These are phyloP conservation scores for Otocyon megalotis DNA, from an alignment of 2,113 vertebrate genomes.

Conservation along the genomic window DNA sequence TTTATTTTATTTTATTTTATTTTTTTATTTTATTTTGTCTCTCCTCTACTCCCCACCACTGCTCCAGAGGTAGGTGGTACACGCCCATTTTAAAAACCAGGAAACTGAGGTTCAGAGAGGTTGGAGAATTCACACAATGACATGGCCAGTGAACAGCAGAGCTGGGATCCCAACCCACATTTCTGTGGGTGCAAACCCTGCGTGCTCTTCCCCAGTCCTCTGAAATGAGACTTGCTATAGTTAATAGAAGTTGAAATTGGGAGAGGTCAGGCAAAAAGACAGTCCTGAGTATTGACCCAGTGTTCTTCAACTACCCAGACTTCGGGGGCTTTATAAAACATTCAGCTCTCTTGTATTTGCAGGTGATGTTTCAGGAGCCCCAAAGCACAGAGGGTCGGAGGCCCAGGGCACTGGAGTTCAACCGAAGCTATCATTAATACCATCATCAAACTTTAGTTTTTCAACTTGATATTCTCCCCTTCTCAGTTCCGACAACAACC, in stretches of 20 bases:
- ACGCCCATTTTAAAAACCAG: background rate
- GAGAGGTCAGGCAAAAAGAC: background rate
- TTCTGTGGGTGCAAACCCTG: background rate
- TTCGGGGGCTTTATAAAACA: background rate
- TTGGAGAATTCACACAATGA: background rate
- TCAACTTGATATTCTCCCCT: background rate
- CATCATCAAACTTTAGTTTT: background rate
- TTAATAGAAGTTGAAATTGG: background rate
- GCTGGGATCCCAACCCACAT: background rate
- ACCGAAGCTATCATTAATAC: background rate
- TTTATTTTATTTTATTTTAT: no score
- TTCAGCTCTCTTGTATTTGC: background rate
- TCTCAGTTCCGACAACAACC: background rate
- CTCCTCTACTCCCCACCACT: background rate
- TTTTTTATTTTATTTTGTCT: fast-evolving
- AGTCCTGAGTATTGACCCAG: background rate
- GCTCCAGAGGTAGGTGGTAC: background rate
- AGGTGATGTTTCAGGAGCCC: background rate
- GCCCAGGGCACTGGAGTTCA: background rate
- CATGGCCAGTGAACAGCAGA: background rate
- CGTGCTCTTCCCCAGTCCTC: fast-evolving
- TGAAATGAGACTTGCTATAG: background rate
- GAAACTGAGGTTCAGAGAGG: background rate
- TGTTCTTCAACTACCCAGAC: background rate
- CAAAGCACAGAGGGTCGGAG: background rate